These are phyloP conservation scores for Yponomeuta evonymella DNA, from an alignment of 2,888 invertebrate genomes.

Conservation along the genomic window DNA sequence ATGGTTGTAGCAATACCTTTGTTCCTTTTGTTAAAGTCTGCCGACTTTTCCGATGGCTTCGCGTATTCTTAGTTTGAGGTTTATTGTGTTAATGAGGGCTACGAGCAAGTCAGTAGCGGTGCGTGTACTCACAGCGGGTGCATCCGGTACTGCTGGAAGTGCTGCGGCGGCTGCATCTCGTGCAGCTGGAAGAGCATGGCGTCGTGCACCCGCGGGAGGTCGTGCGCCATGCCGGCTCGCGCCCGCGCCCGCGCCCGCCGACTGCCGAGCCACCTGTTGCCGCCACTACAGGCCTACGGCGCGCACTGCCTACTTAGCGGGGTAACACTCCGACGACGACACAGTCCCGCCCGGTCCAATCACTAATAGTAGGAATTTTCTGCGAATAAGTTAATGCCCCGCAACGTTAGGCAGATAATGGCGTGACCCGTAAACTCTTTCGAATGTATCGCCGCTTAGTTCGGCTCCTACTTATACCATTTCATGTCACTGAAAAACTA, in stretches of 20 bases:
- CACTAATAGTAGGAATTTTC: too few relatives aligned
- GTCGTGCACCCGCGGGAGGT: slow-evolving; percentile 39
- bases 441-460: too few relatives aligned
- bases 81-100: background rate
- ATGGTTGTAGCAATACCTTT: too few relatives aligned
- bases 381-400: too few relatives aligned
- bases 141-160: slow-evolving; percentile 1
- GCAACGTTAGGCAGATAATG: too few relatives aligned
- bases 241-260: slow-evolving; percentile 16
- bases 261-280: slow-evolving; percentile 14
- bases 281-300: background rate
- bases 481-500: too few relatives aligned
- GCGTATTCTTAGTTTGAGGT: background rate
- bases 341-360: too few relatives aligned
- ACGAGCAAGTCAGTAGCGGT: background rate
- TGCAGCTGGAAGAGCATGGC: slow-evolving; percentile 45
- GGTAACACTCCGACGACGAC: too few relatives aligned
- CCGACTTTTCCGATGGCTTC: background rate
- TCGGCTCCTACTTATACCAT: too few relatives aligned
- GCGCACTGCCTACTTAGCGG: background rate
- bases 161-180: slow-evolving; percentile 33
- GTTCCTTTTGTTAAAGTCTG: background rate
- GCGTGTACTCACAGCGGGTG: background rate
- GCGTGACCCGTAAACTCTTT: too few relatives aligned
- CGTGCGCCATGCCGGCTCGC: slow-evolving; percentile 41